Conservation (phyloP, 2,888 invertebrate species). For the Lasioglossum lativentre region DNA sequence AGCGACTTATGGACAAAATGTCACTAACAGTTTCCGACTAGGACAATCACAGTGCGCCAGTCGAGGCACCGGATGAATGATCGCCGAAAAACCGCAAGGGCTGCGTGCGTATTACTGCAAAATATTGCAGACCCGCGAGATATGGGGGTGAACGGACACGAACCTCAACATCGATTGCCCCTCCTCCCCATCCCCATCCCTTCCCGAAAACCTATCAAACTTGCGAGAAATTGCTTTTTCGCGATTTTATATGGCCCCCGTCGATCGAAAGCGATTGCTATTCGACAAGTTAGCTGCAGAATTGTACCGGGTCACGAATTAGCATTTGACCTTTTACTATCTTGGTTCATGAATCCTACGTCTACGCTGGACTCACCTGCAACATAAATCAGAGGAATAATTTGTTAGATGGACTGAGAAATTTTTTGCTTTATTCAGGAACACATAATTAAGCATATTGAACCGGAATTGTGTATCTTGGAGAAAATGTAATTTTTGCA, state of each 20-base stretch:
- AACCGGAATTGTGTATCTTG: background rate
- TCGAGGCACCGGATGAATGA: slow-evolving; percentile 10
- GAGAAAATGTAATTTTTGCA: background rate
- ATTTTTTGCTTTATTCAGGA: no score
- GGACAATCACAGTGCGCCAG: background rate
- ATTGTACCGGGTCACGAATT: background rate
- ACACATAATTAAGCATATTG: no score
- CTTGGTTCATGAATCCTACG: no score
- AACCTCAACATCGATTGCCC: background rate
- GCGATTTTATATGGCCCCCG: background rate
- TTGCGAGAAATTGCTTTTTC: background rate
- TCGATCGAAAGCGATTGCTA: background rate
- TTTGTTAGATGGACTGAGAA: no score
- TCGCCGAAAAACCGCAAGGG: background rate
- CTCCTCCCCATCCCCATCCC: background rate
- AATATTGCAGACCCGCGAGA: slow-evolving; percentile 1
- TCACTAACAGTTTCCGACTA: background rate
- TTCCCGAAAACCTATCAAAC: background rate
- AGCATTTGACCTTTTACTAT: background rate
- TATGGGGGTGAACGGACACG: background rate
- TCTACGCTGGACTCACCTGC: slow-evolving; percentile 41
- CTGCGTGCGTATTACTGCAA: background rate
- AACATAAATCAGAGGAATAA: slow-evolving; percentile 26
- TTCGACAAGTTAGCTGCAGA: background rate
- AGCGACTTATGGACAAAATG: background rate